phyloP scores from a whole-genome alignment of 1,140 invertebrate species.

The Trichogramma pretiosum region DNA sequence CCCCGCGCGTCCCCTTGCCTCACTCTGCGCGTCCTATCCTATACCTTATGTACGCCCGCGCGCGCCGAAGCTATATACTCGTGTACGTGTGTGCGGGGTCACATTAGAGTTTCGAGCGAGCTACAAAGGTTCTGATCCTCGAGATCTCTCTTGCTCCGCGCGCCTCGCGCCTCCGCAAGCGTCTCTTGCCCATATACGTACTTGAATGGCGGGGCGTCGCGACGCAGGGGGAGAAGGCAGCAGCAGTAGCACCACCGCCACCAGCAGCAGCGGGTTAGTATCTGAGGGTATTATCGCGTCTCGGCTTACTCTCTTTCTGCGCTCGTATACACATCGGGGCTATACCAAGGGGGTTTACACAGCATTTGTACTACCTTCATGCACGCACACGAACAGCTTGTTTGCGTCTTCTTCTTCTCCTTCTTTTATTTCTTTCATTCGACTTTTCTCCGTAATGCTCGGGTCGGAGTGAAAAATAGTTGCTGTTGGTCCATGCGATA shows the following conservation, averaged over 20 bases:
- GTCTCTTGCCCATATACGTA: too few species aligned
- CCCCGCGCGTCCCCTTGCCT: background rate
- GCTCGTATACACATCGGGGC: too few species aligned
- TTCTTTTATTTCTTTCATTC: background rate
- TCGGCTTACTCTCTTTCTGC: background rate
- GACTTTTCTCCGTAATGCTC: background rate
- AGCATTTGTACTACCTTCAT: too few species aligned
- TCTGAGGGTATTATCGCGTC: too few species aligned
- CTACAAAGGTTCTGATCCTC: slow-evolving; percentile 18
- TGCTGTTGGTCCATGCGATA: too few species aligned
- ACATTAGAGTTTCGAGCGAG: background rate
- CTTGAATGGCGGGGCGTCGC: too few species aligned
- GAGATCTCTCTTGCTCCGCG: slow-evolving; percentile 2
- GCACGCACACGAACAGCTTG: background rate
- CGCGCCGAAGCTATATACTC: background rate
- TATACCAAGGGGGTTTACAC: too few species aligned
- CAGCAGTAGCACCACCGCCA: too few species aligned
- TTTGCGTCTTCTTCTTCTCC: slow-evolving; percentile 6
- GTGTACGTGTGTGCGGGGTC: background rate
- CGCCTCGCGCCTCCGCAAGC: background rate
- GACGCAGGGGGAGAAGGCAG: too few species aligned
- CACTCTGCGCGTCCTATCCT: background rate
- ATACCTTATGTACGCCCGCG: background rate
- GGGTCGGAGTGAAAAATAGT: too few species aligned
- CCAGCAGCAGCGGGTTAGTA: too few species aligned